Evolutionary conservation across 2,888 invertebrate genomes (phyloP), one percentile per base, ranked within the genome.

Genomic region (Cantharis rufa): DNA sequence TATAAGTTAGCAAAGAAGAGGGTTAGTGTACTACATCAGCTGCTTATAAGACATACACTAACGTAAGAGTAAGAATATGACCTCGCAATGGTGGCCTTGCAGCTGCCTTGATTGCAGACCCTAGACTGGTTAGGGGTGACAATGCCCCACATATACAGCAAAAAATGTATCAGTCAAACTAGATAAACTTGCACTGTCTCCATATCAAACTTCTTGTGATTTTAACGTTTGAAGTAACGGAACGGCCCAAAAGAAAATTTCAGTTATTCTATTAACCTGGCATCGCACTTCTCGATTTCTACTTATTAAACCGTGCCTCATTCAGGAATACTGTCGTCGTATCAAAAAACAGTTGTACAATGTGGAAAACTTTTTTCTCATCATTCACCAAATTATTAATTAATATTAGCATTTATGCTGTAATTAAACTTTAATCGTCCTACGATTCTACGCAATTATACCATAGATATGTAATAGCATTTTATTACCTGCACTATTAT

Each of bases 81-180:
- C 81, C 81, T 80, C 80, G 79, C 78, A 81, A 82, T 80, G 76
- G 79, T 77, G 82, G 78, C 80, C 82, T 82, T 81, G 82, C 82
- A 82, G 82, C 82, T 82, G 82, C 78, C 79, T 80, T 80, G 72
- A 81, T 77, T 79, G 74, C 79, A 75, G 77, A 79, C 82, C 82
- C 81, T 79, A 80, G 80, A 82, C 75, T 75, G 81, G 81, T 78
- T 81, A 82, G 80, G 81, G 82, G 82, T 82, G 82, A 80, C 79
- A 81, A 79, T 81, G 74, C 72, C 74, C 78, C 78, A 71, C 72
- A 77, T 72, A 72, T 70, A 61, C 66, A 66, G 74, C 72, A 80
- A 78, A 78, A 79, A 79, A 79, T 74, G 68, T 78, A 75, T 79
- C 75, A 78, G 73, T 74, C 78, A 81, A 82, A 81, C 81, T 81